These are phyloP conservation scores for Trachelus iudaicus DNA, from an alignment of 2,888 invertebrate species.

Conservation along the genomic window DNA sequence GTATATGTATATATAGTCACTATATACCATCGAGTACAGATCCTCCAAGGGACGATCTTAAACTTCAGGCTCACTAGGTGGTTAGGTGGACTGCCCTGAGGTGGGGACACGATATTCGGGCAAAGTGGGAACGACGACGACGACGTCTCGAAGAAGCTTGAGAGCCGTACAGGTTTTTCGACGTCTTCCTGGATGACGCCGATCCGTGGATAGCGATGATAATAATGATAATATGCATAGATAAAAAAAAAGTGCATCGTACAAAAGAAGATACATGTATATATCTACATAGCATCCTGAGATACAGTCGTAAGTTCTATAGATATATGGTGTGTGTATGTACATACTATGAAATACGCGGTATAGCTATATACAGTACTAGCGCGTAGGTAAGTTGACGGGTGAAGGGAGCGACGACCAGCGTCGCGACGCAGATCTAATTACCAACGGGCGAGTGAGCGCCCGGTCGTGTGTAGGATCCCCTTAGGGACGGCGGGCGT, in stretches of 20 bases:
- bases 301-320: no score
- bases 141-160: neutral
- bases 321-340: neutral
- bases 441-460: slow-evolving; percentile 54
- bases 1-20: neutral
- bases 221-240: neutral
- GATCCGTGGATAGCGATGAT: neutral
- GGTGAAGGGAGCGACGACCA: slow-evolving; percentile 44
- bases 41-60: neutral
- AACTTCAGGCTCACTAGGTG: neutral
- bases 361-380: neutral
- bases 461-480: slow-evolving; percentile 38
- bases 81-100: neutral
- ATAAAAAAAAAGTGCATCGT: no score
- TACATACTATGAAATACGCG: neutral
- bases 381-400: slow-evolving; percentile 39
- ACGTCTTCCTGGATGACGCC: neutral
- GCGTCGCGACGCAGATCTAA: slow-evolving; percentile 52
- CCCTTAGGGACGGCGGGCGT: slow-evolving; percentile 20
- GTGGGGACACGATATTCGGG: neutral
- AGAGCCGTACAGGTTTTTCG: neutral
- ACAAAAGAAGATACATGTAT: no score
- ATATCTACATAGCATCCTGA: no score
- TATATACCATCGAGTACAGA: neutral
- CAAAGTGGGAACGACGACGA: neutral